Base-by-base conservation (phyloP, 2,113 vertebrate species). In the Petrocephalus microphthalmus region DNA sequence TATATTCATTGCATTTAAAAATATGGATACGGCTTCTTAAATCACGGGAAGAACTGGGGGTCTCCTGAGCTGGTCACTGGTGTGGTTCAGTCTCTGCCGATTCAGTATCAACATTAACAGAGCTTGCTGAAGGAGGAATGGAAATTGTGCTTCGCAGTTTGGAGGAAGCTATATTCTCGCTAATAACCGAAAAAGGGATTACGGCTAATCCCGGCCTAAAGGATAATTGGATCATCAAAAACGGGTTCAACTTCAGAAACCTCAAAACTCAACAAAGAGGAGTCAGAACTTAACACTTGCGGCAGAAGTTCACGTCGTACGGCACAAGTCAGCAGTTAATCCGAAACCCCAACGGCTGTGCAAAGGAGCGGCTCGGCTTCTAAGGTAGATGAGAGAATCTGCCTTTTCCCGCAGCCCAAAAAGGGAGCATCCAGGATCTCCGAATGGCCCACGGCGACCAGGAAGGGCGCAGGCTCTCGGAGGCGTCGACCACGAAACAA, bases 161-260 rank as follows among this genome's bases (percentile, higher is more conserved):
- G 90, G 88, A 89, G 90, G 92, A 90, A 88, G 87, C 88, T 91
- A 87, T 90, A 91, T 60, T 89, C 89, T 89, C 22, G 52, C 90
- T 93, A 94, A 93, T 93, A 94, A 93, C 91, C 90, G 91, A 89
- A 92, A 74, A 78, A 91, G 88, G 92, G 92, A 95, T 94, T 93
- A 93, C 91, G 91, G 90, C 91, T 93, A 94, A 95, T 93, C 92
- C 92, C 22, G 51, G 91, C 89, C 90, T 89, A 89, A 88, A 89
- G 93, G 91, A 92, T 93, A 94, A 94, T 91, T 93, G 93, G 92
- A 95, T 94, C 92, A 93, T 94, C 90, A 91, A 90, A 89, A 91
- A 67, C 81, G 91, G 92, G 60, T 90, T 92, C 54, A 83, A 91
- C 86, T 91, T 91, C 82, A 51, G 42, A 89, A 84, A 90, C 89